These are phyloP conservation scores for Glossophaga mutica DNA, from an alignment of 2,797 vertebrate genomes.

Conservation along the genomic window DNA sequence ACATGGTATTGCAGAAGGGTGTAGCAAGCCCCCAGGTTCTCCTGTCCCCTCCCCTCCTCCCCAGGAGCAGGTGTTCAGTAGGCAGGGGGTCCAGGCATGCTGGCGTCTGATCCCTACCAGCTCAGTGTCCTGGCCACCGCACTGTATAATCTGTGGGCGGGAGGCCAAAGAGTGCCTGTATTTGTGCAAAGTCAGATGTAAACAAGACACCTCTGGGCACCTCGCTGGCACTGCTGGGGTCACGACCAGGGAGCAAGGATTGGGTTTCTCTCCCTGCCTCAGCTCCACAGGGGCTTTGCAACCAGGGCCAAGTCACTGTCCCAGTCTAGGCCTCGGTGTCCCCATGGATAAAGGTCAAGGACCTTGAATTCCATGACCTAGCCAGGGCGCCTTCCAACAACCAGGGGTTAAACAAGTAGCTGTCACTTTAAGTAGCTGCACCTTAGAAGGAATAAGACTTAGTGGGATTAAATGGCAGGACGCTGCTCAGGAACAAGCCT, in stretches of 20 bases:
- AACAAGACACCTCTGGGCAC: not conserved
- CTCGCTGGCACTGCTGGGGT: not conserved
- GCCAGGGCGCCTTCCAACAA: not conserved
- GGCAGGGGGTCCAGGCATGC: not conserved
- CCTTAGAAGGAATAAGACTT: not conserved
- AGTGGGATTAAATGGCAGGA: not conserved
- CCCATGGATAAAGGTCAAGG: not conserved
- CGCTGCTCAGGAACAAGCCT: not conserved
- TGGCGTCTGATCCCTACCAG: not conserved
- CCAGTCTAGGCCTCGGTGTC: not conserved
- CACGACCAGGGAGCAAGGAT: not conserved
- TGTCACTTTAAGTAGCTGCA: not conserved
- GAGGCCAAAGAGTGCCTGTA: not conserved
- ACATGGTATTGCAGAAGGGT: not conserved
- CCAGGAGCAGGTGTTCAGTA: not conserved
- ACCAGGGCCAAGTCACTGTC: not conserved
- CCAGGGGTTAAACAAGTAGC: not conserved
- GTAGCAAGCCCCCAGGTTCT: not conserved
- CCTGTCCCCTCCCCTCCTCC: not conserved
- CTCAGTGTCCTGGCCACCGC: not conserved
- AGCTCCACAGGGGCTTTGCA: not conserved
- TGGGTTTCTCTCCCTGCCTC: not conserved
- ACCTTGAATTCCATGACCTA: not conserved
- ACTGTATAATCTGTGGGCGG: not conserved
- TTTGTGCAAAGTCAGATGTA: conserved; percentile 58